Evolutionary conservation across 2,888 invertebrate genomes (phyloP).

Genomic region (Bugula neritina): DNA sequence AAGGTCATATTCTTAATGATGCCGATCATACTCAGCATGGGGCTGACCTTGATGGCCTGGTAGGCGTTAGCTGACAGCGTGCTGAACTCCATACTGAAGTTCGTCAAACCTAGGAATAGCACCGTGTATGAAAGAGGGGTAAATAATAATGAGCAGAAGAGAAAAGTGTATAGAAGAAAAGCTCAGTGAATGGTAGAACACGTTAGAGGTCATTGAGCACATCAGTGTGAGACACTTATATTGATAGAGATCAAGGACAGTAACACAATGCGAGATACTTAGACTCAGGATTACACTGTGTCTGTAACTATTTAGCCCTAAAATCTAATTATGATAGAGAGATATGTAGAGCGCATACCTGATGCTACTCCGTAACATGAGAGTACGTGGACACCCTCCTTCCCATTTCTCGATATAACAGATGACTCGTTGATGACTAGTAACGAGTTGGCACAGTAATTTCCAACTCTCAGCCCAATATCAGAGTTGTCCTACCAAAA

Average conservation of each 20-base stretch:
- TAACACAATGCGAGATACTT: too few relatives aligned
- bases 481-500: constrained; percentile 21
- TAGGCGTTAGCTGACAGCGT: constrained; percentile 42
- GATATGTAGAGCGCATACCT: too few relatives aligned
- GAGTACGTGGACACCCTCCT: constrained; percentile 8
- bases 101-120: constrained; percentile 35
- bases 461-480: constrained; percentile 26
- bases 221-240: too few relatives aligned
- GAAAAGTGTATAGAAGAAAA: too few relatives aligned
- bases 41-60: constrained; percentile 47
- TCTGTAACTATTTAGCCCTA: too few relatives aligned
- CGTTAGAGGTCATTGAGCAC: too few relatives aligned
- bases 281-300: too few relatives aligned
- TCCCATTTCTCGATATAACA: not conserved
- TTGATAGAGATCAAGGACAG: too few relatives aligned
- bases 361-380: constrained; percentile 17
- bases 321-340: too few relatives aligned
- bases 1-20: constrained; percentile 74
- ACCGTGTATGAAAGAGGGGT: too few relatives aligned
- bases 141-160: too few relatives aligned
- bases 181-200: too few relatives aligned
- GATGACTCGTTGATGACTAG: constrained; percentile 22
- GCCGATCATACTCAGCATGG: constrained; percentile 50
- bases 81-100: constrained; percentile 50
- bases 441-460: constrained; percentile 23